Evolutionary conservation across 1,140 invertebrate genomes (phyloP).

Genomic region (Heliconius hermathena): DNA sequence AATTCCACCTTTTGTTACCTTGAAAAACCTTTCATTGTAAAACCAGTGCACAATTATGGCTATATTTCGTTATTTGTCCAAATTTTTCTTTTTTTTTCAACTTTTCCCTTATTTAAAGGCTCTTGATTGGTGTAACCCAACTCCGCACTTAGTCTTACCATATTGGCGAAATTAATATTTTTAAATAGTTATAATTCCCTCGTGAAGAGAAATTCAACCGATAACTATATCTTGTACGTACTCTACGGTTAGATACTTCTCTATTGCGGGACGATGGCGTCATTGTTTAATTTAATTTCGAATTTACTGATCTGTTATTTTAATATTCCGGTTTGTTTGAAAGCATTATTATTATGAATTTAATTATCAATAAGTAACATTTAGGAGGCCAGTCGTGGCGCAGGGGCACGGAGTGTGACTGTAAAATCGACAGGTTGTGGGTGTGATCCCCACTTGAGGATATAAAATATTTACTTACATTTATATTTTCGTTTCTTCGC

Average conservation of each 20-base stretch:
- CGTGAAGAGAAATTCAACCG: background rate
- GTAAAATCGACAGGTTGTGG: no score
- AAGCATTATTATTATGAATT: background rate
- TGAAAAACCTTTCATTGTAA: no score
- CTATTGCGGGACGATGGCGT: background rate
- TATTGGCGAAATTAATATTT: background rate
- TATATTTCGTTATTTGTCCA: no score
- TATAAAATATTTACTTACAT: no score
- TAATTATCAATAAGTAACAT: background rate
- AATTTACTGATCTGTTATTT: background rate
- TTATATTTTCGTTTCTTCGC: no score
- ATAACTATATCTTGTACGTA: background rate
- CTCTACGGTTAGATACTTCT: background rate
- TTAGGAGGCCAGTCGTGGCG: background rate
- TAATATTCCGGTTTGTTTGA: background rate
- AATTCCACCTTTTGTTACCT: background rate
- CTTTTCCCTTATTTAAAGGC: no score
- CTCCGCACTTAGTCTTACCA: background rate
- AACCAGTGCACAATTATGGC: no score
- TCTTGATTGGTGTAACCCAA: no score
- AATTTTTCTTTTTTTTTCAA: no score
- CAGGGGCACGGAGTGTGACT: no score
- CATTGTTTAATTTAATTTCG: background rate
- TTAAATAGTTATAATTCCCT: background rate
- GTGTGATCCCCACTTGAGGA: no score